Base-by-base conservation (phyloP, 2,888 invertebrate genomes). In the Hybos culiciformis region DNA sequence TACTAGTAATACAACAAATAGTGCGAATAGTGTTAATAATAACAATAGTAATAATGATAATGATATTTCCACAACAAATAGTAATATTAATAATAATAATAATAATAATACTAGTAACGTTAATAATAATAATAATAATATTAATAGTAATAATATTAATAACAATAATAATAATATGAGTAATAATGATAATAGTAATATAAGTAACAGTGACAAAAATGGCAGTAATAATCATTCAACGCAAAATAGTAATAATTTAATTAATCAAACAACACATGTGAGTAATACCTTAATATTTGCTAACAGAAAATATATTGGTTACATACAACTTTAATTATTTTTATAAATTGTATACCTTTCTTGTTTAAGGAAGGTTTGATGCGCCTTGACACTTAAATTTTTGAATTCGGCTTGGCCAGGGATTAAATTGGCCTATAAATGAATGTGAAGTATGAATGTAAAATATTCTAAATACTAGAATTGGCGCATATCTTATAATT, bases 191-290 rank as follows among this genome's bases (percentile, higher is more conserved):
- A 14, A 33, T 33, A 46, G 20, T 39, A 37, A 43, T 33, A 37
- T 41, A 37, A 45, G 41, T 24, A 45, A 40, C 32, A 42, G 42
- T 34, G 45, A 38, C 15, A 43, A 48, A 24, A 40, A 47, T 43
- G 47, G 44, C 18, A 49, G 48, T 46, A 49, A 50, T 17, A 45
- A 21, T 44, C 39, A 38, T 41, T 46, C 34, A 36, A 45, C 44
- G 39, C 42, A 45, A 39, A 44, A 47, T 45, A 43, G n/a, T n/a
- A n/a, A n/a, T n/a, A n/a, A n/a, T n/a, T 29, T 29, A 29, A 29
- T 39, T 41, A 50, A 52, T 47, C 51, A 52, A 46, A 52, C 47
- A 46, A 47, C 51, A 41, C 50, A 50, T 49, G 51, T 52, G 50
- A 52, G 51, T 51, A 46, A 12, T 31, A 19, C n/a, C n/a, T n/a